Evolutionary conservation across 1,140 invertebrate species (phyloP), one percentile per base, ranked within the genome.

Genomic region (Euschistus heros): DNA sequence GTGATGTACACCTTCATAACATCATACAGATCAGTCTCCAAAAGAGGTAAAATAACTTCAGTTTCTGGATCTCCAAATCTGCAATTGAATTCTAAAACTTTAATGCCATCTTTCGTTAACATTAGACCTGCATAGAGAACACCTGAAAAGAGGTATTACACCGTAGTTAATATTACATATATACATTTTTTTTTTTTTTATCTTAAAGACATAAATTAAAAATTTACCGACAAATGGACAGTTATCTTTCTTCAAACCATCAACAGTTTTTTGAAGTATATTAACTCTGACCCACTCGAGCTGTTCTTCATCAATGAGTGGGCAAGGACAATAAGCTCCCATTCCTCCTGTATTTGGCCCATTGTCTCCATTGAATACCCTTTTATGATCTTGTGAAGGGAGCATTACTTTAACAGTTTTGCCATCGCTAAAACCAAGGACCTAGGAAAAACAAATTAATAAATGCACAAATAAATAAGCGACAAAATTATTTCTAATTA

Each of bases 331-430:
- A 73, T 95, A 93, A 7, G 94, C 94, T 14, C 96, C 96, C 96
- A 99, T 98, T 26, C 96, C 96, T 2, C 96, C 96, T 1, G 96
- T 99, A 75, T 98, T 99, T n/a, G 88, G 91, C 0, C 96, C 96
- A 17, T 79, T 74, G 77, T 98, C 95, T 3, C 83, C 85, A 69
- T 95, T 86, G 50, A 84, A 82, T 47, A 96, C 83, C 54, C 92
- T 82, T 76, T 99, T 98, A 76, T 98, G 94, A 79, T 98, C 95
- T 77, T 98, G 95, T 3, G 91, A 85, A 2, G 94, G 89, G 14
- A 91, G 81, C 92, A 98, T 92, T 24, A 87, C 75, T 27, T 82
- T 81, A 1, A 97, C 80, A 20, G 79, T 86, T 55, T 81, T 81
- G 2, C 94, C 94, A 80, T 98, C 96, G 65, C 85, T 87, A 74